Evolutionary conservation across 2,113 vertebrate genomes (phyloP), one percentile per base, ranked within the genome.

Genomic region (Mastomys natalensis): DNA sequence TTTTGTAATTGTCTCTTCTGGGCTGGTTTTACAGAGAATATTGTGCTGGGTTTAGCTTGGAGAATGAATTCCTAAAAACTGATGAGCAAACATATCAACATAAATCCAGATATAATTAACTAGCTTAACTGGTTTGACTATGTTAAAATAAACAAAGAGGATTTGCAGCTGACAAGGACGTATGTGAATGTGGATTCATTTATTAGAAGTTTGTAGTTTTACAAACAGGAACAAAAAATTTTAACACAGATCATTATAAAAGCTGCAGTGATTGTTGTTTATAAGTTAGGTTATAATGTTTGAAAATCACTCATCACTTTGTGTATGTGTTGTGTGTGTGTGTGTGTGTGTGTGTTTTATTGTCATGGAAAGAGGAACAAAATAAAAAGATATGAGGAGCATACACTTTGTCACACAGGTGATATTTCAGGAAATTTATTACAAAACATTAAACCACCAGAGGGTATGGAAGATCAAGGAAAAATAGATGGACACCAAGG

Each of bases 41-140:
- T 48, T 96, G 12, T 93, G 43, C 34, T 80, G 58, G 12, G 51
- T 68, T 86, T 68, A 77, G 43, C 76, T 93, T 62, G 31, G 66
- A 89, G 58, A 90, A 51, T 60, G 9, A 66, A 88, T 72, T 53
- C 19, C 76, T 90, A 89, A n/a, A 87, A 87, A 78, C 78, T 62
- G 87, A 87, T 64, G 21, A 74, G 34, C 7, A 95, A 86, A 85
- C 89, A 5, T 81, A n/a, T 86, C 80, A 85, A 89, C 21, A 84
- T 31, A 66, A 91, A 89, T 92, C 15, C 31, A 62, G 68, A 93
- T 90, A 87, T 53, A 87, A 92, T 87, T 87, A 85, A 78, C 40
- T 34, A 90, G 21, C 31, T 76, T 82, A 94, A 92, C 40, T 22
- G 17, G 34, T 78, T 95, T 77, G 73, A 94, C 37, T 55, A 62